Conservation (phyloP, 2,113 vertebrate genomes). For the Corythoichthys haematopterus region DNA sequence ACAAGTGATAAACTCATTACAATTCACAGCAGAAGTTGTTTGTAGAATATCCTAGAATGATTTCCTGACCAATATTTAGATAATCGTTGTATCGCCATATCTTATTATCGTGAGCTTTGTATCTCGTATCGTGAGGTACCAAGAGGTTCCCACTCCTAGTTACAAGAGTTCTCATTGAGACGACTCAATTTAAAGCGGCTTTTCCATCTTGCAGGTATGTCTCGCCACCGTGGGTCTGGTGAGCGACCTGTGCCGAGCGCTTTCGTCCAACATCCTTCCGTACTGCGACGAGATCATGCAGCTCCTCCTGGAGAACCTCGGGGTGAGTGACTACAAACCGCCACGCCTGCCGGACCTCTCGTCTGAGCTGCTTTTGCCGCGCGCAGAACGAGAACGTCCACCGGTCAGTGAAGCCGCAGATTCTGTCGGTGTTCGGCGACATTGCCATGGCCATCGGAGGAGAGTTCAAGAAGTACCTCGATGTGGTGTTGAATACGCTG, state of each 20-base stretch:
- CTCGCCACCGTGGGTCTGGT: slow-evolving; percentile 92
- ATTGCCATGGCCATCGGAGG: slow-evolving; percentile 96
- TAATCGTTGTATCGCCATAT: no score
- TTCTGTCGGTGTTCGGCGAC: slow-evolving; percentile 93
- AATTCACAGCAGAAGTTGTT: no score
- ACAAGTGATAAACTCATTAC: no score
- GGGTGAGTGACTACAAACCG: slow-evolving; percentile 73
- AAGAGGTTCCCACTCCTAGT: no score
- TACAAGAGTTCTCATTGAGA: no score
- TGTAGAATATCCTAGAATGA: no score
- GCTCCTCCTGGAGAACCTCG: slow-evolving; percentile 92
- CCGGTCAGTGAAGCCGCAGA: slow-evolving; percentile 96
- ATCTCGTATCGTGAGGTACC: no score
- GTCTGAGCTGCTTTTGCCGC: neutral
- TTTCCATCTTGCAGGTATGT: slow-evolving; percentile 81
- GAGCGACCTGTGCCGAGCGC: slow-evolving; percentile 89
- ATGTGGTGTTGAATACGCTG: slow-evolving; percentile 92
- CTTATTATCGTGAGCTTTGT: no score
- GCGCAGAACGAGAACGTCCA: slow-evolving; percentile 94
- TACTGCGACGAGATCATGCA: slow-evolving; percentile 98
- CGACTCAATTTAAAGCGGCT: neutral
- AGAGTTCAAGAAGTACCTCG: slow-evolving; percentile 97
- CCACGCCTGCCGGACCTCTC: neutral
- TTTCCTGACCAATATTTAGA: no score
- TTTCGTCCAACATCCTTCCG: slow-evolving; percentile 92